These are phyloP conservation scores for Tipula lateralis DNA, from an alignment of 2,888 invertebrate species.

Conservation along the genomic window DNA sequence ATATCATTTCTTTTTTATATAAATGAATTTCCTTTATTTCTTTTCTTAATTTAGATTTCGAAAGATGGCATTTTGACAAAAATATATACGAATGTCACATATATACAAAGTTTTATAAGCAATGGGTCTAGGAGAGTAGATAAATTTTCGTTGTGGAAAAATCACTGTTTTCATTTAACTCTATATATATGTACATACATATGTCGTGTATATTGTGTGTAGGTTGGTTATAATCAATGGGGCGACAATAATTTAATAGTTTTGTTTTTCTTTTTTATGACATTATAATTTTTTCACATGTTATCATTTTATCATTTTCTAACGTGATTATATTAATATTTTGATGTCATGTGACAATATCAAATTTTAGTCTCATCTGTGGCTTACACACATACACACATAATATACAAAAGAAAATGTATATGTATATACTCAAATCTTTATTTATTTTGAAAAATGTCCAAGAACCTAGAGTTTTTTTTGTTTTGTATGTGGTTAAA, in stretches of 20 bases:
- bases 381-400: not conserved
- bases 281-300: not conserved
- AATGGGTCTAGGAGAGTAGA: not conserved
- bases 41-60: slow-evolving; percentile 15
- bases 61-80: slow-evolving; percentile 1
- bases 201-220: not conserved
- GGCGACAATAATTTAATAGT: slow-evolving; percentile 19
- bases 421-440: not conserved
- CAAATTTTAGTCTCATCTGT: not conserved
- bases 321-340: not conserved
- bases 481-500: not conserved
- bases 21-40: slow-evolving; percentile 24
- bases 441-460: slow-evolving; percentile 5
- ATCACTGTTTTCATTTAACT: not conserved
- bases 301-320: not conserved
- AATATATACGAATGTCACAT: not conserved
- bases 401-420: not conserved
- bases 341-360: not conserved
- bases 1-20: not conserved
- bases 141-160: not conserved
- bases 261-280: not conserved
- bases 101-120: not conserved
- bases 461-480: not conserved
- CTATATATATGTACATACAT: no score
- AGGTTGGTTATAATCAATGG: slow-evolving; percentile 6